A percentile compares a stretch with the other conserved stretches of the same genome.
These are phyloP conservation scores for Calcarius ornatus DNA, from an alignment of 2,113 vertebrate genomes.

Conservation along the genomic window DNA sequence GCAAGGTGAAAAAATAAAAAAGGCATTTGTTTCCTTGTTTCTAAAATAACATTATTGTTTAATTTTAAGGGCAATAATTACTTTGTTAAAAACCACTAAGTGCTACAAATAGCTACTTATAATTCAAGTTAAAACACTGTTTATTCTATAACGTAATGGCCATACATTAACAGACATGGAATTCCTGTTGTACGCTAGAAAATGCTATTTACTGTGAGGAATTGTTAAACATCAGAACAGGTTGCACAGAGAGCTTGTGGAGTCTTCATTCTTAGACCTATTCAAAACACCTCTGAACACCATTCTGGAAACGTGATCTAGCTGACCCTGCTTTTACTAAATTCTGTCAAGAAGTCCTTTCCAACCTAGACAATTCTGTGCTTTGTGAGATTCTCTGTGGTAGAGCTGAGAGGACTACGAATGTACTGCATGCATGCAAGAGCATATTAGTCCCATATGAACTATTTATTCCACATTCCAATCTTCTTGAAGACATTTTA, in stretches of 20 bases:
- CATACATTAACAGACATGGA: background rate
- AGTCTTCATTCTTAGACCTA: background rate
- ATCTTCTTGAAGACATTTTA: background rate
- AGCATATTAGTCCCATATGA: background rate
- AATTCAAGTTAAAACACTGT: background rate
- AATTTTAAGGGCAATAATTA: background rate
- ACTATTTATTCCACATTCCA: background rate
- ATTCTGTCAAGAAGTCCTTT: background rate
- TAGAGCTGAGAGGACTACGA: background rate
- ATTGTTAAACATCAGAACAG: background rate
- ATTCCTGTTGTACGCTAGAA: background rate
- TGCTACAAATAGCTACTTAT: background rate
- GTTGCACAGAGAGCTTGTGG: background rate
- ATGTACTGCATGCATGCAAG: background rate
- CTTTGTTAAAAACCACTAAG: background rate
- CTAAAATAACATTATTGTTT: background rate
- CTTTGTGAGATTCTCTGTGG: background rate
- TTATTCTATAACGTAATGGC: background rate
- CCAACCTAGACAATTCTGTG: background rate
- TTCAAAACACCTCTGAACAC: background rate
- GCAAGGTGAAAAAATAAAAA: too few species aligned
- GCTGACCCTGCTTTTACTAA: background rate
- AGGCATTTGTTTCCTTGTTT: background rate
- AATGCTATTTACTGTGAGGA: background rate
- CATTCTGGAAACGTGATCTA: background rate